A percentile compares a stretch with the other conserved stretches of the same genome.
Conservation (phyloP, 2,797 vertebrate species). For the Helarctos malayanus region DNA sequence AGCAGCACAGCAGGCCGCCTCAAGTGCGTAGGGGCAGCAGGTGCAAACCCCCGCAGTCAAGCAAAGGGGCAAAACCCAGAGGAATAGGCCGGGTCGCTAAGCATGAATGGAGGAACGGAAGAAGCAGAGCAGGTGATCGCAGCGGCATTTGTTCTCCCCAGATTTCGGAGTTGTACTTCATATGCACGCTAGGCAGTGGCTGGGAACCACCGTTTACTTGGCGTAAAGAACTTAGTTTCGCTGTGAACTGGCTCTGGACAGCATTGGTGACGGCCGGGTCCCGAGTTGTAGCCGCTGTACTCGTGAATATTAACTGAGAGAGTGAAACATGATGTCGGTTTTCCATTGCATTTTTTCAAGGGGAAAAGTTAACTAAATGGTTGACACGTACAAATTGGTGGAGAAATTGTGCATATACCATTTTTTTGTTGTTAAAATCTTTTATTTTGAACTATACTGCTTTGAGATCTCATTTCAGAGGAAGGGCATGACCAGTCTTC, state of each 20-base stretch:
- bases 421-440: slow-evolving; percentile 91
- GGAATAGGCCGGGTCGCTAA: slow-evolving; percentile 84
- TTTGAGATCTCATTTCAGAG: slow-evolving; percentile 92
- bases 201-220: slow-evolving; percentile 94
- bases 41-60: slow-evolving; percentile 99
- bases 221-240: slow-evolving; percentile 94
- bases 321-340: slow-evolving; percentile 94
- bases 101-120: slow-evolving; percentile 91
- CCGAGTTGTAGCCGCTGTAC: slow-evolving; percentile 92
- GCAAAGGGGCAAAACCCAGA: slow-evolving; percentile 99
- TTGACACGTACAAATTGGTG: slow-evolving; percentile 92
- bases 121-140: slow-evolving; percentile 94
- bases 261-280: slow-evolving; percentile 88
- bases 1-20: slow-evolving; percentile 99
- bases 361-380: slow-evolving; percentile 93
- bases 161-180: slow-evolving; percentile 95
- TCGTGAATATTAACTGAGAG: slow-evolving; percentile 94
- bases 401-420: slow-evolving; percentile 95
- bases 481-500: slow-evolving; percentile 93
- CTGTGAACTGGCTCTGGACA: slow-evolving; percentile 92
- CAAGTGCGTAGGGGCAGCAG: slow-evolving; percentile 99
- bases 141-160: slow-evolving; percentile 96
- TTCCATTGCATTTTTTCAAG: slow-evolving; percentile 95
- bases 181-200: slow-evolving; percentile 93
- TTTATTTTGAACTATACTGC: slow-evolving; percentile 93